A percentile compares a stretch with the other conserved stretches of the same genome.
These are phyloP conservation scores for Scelioninae gen. 2 DNA, from an alignment of 2,888 invertebrate genomes.

Conservation along the genomic window DNA sequence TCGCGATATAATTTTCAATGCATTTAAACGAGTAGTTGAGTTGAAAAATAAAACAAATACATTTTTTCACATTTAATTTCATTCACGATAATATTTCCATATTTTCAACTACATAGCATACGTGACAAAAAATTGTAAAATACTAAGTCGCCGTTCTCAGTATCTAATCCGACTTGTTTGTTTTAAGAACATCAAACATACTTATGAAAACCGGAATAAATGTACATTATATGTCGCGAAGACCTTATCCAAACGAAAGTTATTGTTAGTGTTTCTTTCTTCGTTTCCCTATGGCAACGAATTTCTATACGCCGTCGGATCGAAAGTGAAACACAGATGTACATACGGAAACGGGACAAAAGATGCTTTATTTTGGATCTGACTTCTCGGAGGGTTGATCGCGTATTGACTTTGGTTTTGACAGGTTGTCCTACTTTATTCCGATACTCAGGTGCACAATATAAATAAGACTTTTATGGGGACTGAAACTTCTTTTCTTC, in stretches of 20 bases:
- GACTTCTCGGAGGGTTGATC: conserved; percentile 23
- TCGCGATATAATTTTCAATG: too few species aligned
- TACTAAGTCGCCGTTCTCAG: not conserved
- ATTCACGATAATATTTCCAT: not conserved
- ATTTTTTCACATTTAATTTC: not conserved
- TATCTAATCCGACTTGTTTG: conserved; percentile 16
- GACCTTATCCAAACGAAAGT: conserved; percentile 15
- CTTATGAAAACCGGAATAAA: conserved; percentile 12
- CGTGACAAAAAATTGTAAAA: conserved; percentile 18
- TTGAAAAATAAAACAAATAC: too few species aligned
- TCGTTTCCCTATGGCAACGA: conserved; percentile 17
- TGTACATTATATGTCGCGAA: not conserved
- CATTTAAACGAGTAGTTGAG: too few species aligned
- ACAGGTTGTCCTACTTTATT: conserved; percentile 42
- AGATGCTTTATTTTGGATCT: conserved; percentile 14
- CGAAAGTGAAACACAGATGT: conserved; percentile 18
- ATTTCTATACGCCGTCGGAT: conserved; percentile 20
- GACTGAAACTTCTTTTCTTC: conserved; percentile 4
- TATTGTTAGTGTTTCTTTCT: conserved; percentile 21
- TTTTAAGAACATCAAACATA: conserved; percentile 11
- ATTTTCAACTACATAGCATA: not conserved
- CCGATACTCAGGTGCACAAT: conserved; percentile 17
- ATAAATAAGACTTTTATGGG: conserved; percentile 22
- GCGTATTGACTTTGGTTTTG: conserved; percentile 30
- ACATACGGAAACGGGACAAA: conserved; percentile 27